Conservation (phyloP, 1,140 invertebrate species). For the Magallana gigas region DNA sequence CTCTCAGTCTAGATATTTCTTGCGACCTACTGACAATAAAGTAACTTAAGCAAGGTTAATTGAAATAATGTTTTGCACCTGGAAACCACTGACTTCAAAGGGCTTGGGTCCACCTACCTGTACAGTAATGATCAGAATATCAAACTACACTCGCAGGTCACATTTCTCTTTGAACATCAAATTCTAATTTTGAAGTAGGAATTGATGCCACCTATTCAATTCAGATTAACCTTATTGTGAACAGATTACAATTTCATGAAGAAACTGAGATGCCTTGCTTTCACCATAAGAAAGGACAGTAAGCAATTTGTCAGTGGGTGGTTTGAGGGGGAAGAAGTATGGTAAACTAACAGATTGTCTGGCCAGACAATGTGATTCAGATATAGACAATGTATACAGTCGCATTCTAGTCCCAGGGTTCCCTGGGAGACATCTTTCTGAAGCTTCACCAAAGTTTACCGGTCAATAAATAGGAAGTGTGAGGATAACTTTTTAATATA, state of each 20-base stretch:
- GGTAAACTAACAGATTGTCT: no score
- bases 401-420: no score
- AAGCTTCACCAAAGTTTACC: no score
- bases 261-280: neutral
- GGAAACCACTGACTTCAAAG: conserved; percentile 1
- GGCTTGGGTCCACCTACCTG: neutral
- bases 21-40: neutral
- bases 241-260: neutral
- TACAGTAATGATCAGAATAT: conserved; percentile 23
- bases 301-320: conserved; percentile 11
- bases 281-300: neutral
- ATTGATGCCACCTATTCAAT: neutral
- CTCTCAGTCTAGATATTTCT: neutral
- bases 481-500: no score
- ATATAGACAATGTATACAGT: no score
- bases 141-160: neutral
- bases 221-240: neutral
- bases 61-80: conserved; percentile 1
- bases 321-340: neutral
- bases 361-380: no score
- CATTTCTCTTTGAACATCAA: conserved; percentile 3
- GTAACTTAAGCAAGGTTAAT: neutral
- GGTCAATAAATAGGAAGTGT: no score
- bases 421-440: no score
- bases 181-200: conserved; percentile 6